A percentile compares a stretch with the other conserved stretches of the same genome.
Conservation (phyloP, 2,113 vertebrate genomes). For the Dasyurus viverrinus region DNA sequence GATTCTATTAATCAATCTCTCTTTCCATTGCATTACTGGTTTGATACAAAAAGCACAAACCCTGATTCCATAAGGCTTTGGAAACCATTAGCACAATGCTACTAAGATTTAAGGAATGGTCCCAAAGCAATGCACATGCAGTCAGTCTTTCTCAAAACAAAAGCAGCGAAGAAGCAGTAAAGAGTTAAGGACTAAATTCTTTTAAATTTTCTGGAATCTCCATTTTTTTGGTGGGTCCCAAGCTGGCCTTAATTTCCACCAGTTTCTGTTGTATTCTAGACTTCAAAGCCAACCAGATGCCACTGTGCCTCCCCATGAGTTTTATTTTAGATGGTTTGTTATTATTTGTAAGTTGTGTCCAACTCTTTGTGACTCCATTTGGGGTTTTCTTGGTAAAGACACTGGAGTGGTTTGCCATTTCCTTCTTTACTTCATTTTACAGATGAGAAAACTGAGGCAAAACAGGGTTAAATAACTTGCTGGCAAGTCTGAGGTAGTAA, state of each 20-base stretch:
- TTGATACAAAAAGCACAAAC: constrained; percentile 42
- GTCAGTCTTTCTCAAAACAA: constrained; percentile 35
- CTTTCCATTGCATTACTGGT: background rate
- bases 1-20: background rate
- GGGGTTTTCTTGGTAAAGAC: background rate
- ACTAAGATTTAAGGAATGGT: background rate
- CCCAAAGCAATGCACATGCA: background rate
- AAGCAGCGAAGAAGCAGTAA: background rate
- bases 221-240: background rate
- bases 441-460: background rate
- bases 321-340: background rate
- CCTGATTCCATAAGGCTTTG: constrained; percentile 21
- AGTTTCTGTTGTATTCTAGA: background rate
- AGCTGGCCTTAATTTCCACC: background rate
- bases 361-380: background rate
- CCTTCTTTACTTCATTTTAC: background rate
- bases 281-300: background rate
- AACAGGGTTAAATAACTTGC: background rate
- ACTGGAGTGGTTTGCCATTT: background rate
- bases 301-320: background rate
- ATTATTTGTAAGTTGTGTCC: background rate
- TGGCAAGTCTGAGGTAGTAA: no score
- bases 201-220: background rate
- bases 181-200: background rate
- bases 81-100: constrained; percentile 23